A percentile compares a stretch with the other conserved stretches of the same genome.
These are phyloP conservation scores for Cnemophilus loriae DNA, from an alignment of 2,113 vertebrate genomes.

Conservation along the genomic window DNA sequence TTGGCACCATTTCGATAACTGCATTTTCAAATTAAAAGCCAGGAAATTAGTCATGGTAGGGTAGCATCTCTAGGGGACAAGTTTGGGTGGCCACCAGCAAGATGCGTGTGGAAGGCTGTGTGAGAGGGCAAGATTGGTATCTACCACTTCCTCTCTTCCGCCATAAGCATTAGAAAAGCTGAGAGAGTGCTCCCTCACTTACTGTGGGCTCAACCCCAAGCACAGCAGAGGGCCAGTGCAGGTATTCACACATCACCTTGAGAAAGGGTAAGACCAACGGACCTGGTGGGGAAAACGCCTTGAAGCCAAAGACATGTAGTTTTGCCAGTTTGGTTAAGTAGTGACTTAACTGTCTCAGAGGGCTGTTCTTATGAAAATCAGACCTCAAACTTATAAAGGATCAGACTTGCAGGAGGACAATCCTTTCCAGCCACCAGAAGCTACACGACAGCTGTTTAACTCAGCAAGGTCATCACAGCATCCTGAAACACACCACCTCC, in stretches of 20 bases:
- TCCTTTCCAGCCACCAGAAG: background rate
- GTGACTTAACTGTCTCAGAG: background rate
- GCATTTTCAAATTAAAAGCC: conserved; percentile 3
- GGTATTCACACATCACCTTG: rapidly evolving
- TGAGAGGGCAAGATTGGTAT: background rate
- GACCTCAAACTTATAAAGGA: background rate
- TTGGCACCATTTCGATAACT: background rate
- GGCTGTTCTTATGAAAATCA: rapidly evolving
- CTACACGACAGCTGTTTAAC: background rate
- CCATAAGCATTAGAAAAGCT: background rate
- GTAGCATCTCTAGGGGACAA: background rate
- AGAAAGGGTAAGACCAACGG: background rate
- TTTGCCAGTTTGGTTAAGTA: background rate
- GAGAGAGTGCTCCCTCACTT: background rate
- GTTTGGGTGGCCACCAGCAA: background rate
- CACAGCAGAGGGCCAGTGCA: background rate
- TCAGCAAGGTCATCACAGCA: background rate
- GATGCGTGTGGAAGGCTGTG: background rate
- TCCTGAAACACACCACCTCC: background rate
- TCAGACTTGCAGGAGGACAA: background rate
- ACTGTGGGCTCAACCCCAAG: background rate
- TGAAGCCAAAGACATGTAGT: rapidly evolving
- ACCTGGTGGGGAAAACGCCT: background rate
- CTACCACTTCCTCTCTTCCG: conserved; percentile 22
- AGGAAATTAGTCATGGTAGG: conserved; percentile 31